Percentiles rank a stretch among this genome's conserved stretches.
These are phyloP conservation scores for Idaea aversata DNA, from an alignment of 2,888 invertebrate genomes.

Conservation along the genomic window DNA sequence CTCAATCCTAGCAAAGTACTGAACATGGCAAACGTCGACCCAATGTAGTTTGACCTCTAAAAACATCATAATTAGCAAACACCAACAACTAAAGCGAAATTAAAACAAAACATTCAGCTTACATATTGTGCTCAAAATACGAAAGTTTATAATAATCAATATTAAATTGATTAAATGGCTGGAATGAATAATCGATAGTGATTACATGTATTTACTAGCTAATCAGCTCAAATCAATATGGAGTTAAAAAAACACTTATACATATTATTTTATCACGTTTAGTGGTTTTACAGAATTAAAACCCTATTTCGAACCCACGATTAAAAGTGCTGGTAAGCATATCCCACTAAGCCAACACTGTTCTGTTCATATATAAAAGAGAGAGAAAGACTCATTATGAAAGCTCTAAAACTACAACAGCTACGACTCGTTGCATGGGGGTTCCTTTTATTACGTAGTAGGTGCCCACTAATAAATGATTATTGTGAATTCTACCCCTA, in stretches of 20 bases:
- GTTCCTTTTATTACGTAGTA: no score
- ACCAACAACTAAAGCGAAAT: conserved; percentile 50
- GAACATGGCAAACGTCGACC: background rate
- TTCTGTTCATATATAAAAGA: no score
- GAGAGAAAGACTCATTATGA: no score
- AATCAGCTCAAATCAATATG: background rate
- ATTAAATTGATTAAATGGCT: background rate
- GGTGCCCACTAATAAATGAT: no score
- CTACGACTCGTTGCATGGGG: no score
- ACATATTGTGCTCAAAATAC: conserved; percentile 41
- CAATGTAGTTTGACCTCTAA: background rate
- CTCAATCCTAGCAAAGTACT: background rate
- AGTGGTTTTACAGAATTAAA: no score
- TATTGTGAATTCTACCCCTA: no score
- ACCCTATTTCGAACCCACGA: no score
- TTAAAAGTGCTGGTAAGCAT: no score
- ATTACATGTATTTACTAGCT: background rate
- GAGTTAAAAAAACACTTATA: background rate
- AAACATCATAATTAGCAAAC: conserved; percentile 41
- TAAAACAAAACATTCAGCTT: conserved; percentile 31
- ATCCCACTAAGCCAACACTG: no score
- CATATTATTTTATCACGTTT: no score
- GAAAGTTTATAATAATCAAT: conserved; percentile 9
- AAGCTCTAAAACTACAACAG: no score
- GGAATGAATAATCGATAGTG: background rate